Evolutionary conservation across 1,140 invertebrate genomes (phyloP).

Genomic region (Eciton burchellii): DNA sequence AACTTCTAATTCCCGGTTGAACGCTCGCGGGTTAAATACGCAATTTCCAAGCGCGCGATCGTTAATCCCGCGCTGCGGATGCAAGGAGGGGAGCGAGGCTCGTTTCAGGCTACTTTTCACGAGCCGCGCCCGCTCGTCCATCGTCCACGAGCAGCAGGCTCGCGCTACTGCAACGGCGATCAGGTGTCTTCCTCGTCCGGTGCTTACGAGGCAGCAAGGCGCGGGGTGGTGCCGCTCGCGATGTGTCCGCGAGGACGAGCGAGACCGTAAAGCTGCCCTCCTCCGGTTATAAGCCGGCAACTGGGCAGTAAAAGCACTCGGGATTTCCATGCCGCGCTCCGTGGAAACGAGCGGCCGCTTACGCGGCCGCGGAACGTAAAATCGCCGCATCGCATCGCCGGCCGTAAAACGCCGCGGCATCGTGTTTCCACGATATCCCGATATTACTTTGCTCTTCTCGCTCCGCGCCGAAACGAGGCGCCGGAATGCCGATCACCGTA

Average conservation of each 20-base stretch:
- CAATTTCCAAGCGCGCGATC: conserved; percentile 43
- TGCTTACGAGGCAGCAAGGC: conserved; percentile 48
- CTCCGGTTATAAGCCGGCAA: conserved; percentile 71
- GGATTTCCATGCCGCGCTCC: conserved; percentile 79
- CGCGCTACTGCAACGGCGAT: conserved; percentile 62
- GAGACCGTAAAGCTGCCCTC: conserved; percentile 81
- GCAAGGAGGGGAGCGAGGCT: conserved; percentile 47
- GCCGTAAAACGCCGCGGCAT: conserved; percentile 52
- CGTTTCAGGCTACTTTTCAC: conserved; percentile 73
- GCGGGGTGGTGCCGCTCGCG: conserved; percentile 61
- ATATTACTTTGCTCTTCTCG: conserved; percentile 47
- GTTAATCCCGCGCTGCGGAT: conserved; percentile 68
- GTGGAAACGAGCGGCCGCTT: conserved; percentile 77
- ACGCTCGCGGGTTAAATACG: conserved; percentile 27
- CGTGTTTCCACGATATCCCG: conserved; percentile 22
- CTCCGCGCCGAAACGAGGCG: conserved; percentile 10
- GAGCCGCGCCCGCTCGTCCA: conserved; percentile 44
- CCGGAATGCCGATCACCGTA: conserved; percentile 14
- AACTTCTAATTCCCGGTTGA: conserved; percentile 14
- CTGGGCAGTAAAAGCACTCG: conserved; percentile 74
- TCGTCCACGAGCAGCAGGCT: conserved; percentile 5
- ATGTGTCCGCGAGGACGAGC: conserved; percentile 28
- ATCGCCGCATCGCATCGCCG: conserved; percentile 55
- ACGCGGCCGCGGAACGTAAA: conserved; percentile 74
- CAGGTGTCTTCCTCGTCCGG: conserved; percentile 63